Conservation (phyloP, 2,113 vertebrate species). For the Piaya cayana region DNA sequence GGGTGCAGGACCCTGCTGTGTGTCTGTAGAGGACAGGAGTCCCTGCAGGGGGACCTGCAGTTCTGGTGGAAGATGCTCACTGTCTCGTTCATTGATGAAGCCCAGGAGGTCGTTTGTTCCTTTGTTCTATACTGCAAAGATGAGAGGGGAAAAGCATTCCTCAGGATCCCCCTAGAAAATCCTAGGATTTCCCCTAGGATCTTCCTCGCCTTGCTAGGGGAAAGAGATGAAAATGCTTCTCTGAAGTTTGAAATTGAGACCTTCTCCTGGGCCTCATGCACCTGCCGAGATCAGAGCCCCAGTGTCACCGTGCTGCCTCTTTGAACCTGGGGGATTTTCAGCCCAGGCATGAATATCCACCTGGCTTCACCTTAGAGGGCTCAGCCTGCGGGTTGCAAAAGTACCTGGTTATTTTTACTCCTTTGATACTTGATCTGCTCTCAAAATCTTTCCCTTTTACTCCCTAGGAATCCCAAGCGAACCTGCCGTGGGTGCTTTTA, state of each 20-base stretch:
- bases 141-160: background rate
- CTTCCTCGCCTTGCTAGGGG: background rate
- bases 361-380: background rate
- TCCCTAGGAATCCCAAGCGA: background rate
- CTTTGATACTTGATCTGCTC: conserved; percentile 29
- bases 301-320: background rate
- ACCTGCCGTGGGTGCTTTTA: background rate
- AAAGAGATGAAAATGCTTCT: background rate
- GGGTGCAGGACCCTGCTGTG: background rate
- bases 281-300: background rate
- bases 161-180: background rate
- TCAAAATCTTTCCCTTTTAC: background rate
- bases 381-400: conserved; percentile 10
- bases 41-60: background rate
- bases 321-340: background rate
- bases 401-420: conserved; percentile 18
- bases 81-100: background rate
- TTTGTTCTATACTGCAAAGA: background rate
- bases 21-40: background rate
- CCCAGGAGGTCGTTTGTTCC: background rate
- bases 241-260: background rate
- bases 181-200: background rate
- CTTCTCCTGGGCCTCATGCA: background rate
- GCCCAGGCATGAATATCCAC: background rate
- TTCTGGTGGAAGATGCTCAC: rapidly evolving